Base-by-base conservation (phyloP, 1,140 invertebrate species). In the Latrodectus geometricus region DNA sequence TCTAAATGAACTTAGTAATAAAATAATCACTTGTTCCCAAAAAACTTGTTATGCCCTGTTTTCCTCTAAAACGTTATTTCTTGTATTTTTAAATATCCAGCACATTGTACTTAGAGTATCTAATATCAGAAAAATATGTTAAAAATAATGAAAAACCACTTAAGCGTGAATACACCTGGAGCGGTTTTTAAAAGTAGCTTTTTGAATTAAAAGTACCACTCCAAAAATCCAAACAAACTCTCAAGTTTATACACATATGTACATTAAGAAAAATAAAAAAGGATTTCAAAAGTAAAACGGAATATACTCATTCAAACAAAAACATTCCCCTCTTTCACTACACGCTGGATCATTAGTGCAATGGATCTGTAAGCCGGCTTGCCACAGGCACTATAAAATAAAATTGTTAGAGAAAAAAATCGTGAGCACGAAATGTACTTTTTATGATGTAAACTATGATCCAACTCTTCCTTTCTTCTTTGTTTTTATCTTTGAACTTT, bases 401-500 rank as follows among this genome's bases (percentile, higher is more conserved):
- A 84, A 76, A 76, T 14, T 48, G 12, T 8, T 20, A 20, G 73
- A 5, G 14, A 76, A 84, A 65, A 84, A n/a, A 68, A 69, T 61
- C 11, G 17, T 14, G 17, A 61, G 54, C 17, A 61, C 11, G 17
- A 76, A 74, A 83, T 61, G 5, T 17, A 54, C 48, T 76, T 84
- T 84, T 84, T 84, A 84, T 84, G 73, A 84, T 84, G 82, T 84
- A 84, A 84, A 76, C 82, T 84, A 76, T 84, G 82, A 84, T 76
- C 69, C 21, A 52, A 65, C 21, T 49, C n/a, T 52, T 83, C 61
- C 21, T 61, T 72, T 49, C 49, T 9, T 17, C 65, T 20, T 48
- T 17, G 54, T 61, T 61, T 61, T 61, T 61, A 17, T 54, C 21
- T 81, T 84, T 84, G 74, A 84, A 84, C 72, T 84, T 84, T 83